Evolutionary conservation across 2,888 invertebrate genomes (phyloP), one percentile per base, ranked within the genome.

Genomic region (Electrophaes corylata): DNA sequence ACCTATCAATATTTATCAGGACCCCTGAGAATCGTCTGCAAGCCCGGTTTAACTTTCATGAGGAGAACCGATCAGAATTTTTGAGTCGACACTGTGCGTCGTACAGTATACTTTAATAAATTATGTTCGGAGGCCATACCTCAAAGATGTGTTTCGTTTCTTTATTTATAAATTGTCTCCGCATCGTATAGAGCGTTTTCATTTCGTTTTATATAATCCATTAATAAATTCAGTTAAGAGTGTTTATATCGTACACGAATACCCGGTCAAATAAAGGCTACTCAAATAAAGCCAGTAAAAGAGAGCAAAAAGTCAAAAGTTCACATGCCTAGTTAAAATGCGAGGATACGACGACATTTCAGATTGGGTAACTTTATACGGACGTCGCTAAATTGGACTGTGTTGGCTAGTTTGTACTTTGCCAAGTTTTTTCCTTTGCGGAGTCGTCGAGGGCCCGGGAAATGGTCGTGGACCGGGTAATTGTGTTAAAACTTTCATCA

Each of bases 401-500:
- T 84, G 86, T 83, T 83, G 86, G 88, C 85, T 88, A 88, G 87
- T 89, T 90, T 88, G 86, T 87, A 86, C 88, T 85, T 88, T 82
- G 84, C 85, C 86, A 88, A 88, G 87, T 90, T 89, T 88, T 88
- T 88, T 85, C 83, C 83, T 86, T 86, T 85, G 83, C 85, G 79
- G 66, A 62, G 81, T 78, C 81, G 79, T 76, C 78, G 83, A 80
- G 85, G 83, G 81, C 80, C 77, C 72, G 83, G 77, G 76, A 81
- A 87, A 88, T 83, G 84, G 84, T 80, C 78, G 81, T 76, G 81
- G 83, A 84, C 85, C 81, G 83, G 86, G 87, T 89, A 89, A 90
- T 90, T 86, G 87, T 86, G 89, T 90, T 90, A 90, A 90, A 90
- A 90, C 84, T 90, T 89, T 88, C 87, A 89, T 88, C 87, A 82